These are phyloP conservation scores for Drosophila subobscura DNA, from an alignment of 1,140 invertebrate species.

Conservation along the genomic window DNA sequence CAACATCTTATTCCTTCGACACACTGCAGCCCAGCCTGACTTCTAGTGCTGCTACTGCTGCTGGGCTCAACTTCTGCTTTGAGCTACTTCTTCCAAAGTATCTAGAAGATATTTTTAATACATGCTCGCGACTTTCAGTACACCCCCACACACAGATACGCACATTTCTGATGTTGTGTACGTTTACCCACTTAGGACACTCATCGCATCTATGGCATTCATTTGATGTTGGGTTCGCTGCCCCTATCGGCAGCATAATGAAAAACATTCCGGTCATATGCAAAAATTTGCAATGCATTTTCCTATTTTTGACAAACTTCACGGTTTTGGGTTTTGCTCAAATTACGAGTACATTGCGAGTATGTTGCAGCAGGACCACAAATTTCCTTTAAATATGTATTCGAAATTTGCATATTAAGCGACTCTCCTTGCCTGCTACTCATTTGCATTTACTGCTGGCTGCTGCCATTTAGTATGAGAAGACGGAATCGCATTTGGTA, in stretches of 20 bases:
- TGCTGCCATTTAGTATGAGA: conserved; percentile 4
- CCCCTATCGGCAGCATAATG: conserved; percentile 63
- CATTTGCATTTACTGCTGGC: conserved; percentile 58
- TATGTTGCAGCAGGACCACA: conserved; percentile 6
- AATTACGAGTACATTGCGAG: conserved; percentile 28
- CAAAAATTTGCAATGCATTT: conserved; percentile 69
- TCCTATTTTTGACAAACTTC: conserved; percentile 13
- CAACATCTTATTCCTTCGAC: conserved; percentile 67
- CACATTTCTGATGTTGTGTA: conserved; percentile 7
- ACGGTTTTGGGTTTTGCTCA: conserved; percentile 29
- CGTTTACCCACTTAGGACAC: conserved; percentile 28
- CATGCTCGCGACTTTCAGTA: conserved; percentile 64
- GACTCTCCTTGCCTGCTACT: conserved; percentile 28
- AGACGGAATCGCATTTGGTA: conserved; percentile 7
- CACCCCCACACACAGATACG: conserved; percentile 5
- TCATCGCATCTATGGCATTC: conserved; percentile 46
- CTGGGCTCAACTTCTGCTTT: conserved; percentile 48
- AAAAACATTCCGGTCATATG: conserved; percentile 66
- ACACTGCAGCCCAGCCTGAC: conserved; percentile 67
- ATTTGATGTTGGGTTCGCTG: conserved; percentile 63
- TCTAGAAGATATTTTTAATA: conserved; percentile 81
- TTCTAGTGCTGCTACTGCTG: conserved; percentile 60
- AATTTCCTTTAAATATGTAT: conserved; percentile 61
- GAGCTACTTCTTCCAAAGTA: conserved; percentile 59
- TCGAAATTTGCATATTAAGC: conserved; percentile 64